Evolutionary conservation across 2,797 vertebrate species (phyloP).

Genomic region (Ctenopoma multispine): DNA sequence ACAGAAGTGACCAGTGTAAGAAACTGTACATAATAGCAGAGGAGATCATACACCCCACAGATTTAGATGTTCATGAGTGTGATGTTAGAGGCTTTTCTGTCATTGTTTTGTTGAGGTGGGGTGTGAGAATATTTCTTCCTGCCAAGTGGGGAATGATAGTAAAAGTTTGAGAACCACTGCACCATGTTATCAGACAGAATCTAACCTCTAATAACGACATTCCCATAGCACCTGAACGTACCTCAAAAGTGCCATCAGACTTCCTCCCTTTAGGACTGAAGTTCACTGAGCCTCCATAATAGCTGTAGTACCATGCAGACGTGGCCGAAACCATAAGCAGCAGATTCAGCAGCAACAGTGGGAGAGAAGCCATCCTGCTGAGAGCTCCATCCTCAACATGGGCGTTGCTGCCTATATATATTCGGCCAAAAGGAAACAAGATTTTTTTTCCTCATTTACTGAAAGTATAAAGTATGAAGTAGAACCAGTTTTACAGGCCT

Average conservation of each 20-base stretch:
- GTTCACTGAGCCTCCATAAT: constrained; percentile 33
- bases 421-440: neutral
- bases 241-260: constrained; percentile 28
- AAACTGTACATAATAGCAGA: no score
- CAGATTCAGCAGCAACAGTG: constrained; percentile 22
- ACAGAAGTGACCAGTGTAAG: no score
- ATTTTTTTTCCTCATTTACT: neutral
- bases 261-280: constrained; percentile 33
- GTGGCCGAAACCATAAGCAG: constrained; percentile 29
- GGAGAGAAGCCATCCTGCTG: constrained; percentile 37
- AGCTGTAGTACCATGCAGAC: constrained; percentile 20
- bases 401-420: constrained; percentile 1
- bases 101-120: no score
- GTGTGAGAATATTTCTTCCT: no score
- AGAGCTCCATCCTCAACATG: neutral
- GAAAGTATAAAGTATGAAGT: neutral
- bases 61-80: no score
- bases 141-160: no score
- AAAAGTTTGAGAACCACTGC: no score
- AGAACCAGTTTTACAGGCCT: neutral
- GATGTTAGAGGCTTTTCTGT: no score
- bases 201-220: no score
- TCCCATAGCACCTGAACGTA: neutral
- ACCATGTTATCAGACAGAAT: no score
- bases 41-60: no score